Conservation (phyloP, 2,113 vertebrate genomes). For the Forbesichthys papilliferus region DNA sequence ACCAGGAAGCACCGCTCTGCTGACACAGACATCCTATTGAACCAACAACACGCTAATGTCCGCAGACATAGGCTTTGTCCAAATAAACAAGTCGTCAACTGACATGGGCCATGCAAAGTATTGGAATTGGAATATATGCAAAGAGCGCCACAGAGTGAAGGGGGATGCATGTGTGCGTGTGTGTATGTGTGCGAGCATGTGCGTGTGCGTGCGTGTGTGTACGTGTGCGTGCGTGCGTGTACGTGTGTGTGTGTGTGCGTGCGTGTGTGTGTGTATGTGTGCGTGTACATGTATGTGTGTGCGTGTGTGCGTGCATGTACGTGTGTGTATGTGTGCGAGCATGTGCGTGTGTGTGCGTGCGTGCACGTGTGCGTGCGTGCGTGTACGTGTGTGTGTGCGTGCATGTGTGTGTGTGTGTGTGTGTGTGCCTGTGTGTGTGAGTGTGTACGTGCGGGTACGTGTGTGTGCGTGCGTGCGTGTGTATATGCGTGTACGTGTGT, state of each 20-base stretch:
- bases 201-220: constrained; percentile 67
- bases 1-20: constrained; percentile 51
- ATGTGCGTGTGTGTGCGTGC: constrained; percentile 53
- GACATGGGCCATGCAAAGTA: constrained; percentile 50
- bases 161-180: constrained; percentile 14
- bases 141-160: constrained; percentile 17
- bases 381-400: background rate
- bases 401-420: constrained; percentile 52
- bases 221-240: background rate
- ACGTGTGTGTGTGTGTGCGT: constrained; percentile 63
- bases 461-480: too few relatives aligned
- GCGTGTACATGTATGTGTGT: constrained; percentile 21
- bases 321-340: background rate
- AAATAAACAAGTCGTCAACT: constrained; percentile 50
- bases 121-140: background rate
- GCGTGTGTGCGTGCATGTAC: constrained; percentile 62
- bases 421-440: constrained; percentile 49
- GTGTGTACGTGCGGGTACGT: too few relatives aligned
- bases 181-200: constrained; percentile 10
- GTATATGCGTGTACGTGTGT: too few relatives aligned
- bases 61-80: constrained; percentile 26
- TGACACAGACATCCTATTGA: constrained; percentile 13
- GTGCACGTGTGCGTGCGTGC: constrained; percentile 42
- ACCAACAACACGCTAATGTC: constrained; percentile 23
- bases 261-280: constrained; percentile 29